These are phyloP conservation scores for Chlorops oryzae DNA, from an alignment of 1,140 invertebrate species.

Conservation along the genomic window DNA sequence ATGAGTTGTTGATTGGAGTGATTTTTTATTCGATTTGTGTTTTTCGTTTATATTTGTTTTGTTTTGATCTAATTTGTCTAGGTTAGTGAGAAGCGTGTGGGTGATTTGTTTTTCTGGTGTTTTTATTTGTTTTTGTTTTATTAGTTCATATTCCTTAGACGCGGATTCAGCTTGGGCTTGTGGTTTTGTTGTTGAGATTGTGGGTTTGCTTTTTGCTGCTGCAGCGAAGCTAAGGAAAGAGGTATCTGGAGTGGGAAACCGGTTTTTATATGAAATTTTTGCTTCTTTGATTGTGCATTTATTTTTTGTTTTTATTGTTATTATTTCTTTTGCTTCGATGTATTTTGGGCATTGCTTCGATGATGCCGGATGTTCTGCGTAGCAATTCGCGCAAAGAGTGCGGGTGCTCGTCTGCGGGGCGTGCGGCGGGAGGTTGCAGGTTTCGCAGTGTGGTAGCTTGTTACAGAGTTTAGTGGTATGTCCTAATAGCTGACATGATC, in stretches of 20 bases:
- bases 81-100: too few species aligned
- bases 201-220: too few species aligned
- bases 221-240: background rate
- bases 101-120: too few species aligned
- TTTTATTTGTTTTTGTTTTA: too few species aligned
- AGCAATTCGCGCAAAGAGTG: conserved; percentile 1
- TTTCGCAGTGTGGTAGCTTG: background rate
- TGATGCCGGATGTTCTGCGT: background rate
- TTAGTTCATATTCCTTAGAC: too few species aligned
- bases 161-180: too few species aligned
- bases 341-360: background rate
- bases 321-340: background rate
- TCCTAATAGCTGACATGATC: background rate
- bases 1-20: too few species aligned
- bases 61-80: too few species aligned
- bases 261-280: background rate
- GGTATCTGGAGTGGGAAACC: background rate
- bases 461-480: background rate
- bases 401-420: background rate
- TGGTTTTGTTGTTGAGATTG: too few species aligned
- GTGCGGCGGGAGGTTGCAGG: background rate
- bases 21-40: too few species aligned
- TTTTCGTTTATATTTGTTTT: too few species aligned
- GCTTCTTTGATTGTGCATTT: background rate
- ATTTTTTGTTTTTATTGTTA: background rate